Base-by-base conservation (phyloP, 1,140 invertebrate species). In the Hyphantria cunea region DNA sequence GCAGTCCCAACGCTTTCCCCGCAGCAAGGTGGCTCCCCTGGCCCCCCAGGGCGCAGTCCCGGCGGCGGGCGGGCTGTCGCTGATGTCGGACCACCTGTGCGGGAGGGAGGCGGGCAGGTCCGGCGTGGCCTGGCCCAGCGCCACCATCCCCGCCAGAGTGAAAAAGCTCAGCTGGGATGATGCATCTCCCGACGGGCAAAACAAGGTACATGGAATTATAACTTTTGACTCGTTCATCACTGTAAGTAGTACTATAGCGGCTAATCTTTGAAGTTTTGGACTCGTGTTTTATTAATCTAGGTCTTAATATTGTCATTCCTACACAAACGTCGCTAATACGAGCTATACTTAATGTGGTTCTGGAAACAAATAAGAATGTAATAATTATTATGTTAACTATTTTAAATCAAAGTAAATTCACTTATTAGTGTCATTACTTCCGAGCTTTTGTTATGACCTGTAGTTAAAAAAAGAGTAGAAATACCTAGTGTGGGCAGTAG, bases 101-200 rank as follows among this genome's bases (percentile, higher is more conserved):
- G 44, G 55, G 64, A 56, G 76, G 42, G 66, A 74, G 61, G 61
- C 62, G 50, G 80, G 86, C 7, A 76, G 90, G 54, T 89, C 85
- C 14, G 89, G 82, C 48, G 89, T 90, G 62, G 90, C 89, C 64
- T 93, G 94, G 93, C 91, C 92, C 7, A 77, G 82, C 49, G 90
- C 89, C 63, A 94, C 93, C 53, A 94, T 94, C 39, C 94, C 94
- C 15, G 91, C 93, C 53, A 79, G 93, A 42, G 93, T 95, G 60
- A 95, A 94, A 84, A 94, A 94, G 66, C 91, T 95, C 59, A 94
- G 93, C 76, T 95, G 94, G 94, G 93, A 94, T 80, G 93, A 94
- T 72, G 92, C 93, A 17, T 88, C 92, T 39, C 55, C 14, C 12
- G 52, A 54, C 9, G 37, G 10, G 7, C 45, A 49, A 13, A 51